These are phyloP conservation scores for Drosophila auraria DNA, from an alignment of 1,140 invertebrate species.

Conservation along the genomic window DNA sequence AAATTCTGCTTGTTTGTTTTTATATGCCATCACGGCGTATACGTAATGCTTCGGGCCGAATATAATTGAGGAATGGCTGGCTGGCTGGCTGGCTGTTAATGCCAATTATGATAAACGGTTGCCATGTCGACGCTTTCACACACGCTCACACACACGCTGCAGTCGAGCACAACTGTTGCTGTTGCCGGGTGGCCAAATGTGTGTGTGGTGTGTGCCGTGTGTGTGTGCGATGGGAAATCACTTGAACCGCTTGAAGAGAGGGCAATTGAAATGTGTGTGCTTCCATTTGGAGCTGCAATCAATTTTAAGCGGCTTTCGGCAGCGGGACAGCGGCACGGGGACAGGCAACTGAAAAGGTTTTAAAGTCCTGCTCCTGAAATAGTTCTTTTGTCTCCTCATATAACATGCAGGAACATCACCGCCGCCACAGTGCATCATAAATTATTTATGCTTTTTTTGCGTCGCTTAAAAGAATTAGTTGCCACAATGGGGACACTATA, in stretches of 20 bases:
- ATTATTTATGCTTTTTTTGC: constrained; percentile 8
- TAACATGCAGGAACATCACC: background rate
- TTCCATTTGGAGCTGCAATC: constrained; percentile 55
- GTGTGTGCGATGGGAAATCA: constrained; percentile 45
- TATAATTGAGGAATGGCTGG: constrained; percentile 45
- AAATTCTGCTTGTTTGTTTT: constrained; percentile 15
- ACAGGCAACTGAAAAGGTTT: constrained; percentile 11
- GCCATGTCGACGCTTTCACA: constrained; percentile 38
- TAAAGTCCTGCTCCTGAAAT: constrained; percentile 1
- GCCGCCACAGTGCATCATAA: background rate
- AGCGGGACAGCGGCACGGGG: background rate
- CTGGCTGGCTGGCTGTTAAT: constrained; percentile 57
- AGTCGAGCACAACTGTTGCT: constrained; percentile 69
- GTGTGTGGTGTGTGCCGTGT: constrained; percentile 9
- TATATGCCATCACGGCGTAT: constrained; percentile 24
- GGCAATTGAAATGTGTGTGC: constrained; percentile 37
- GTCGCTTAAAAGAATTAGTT: background rate
- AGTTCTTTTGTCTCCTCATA: background rate
- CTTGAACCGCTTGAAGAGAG: constrained; percentile 47
- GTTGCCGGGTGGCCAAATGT: constrained; percentile 54
- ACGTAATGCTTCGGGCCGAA: constrained; percentile 43
- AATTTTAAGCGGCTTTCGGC: constrained; percentile 60
- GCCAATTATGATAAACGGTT: constrained; percentile 79
- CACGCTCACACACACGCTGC: constrained; percentile 43
- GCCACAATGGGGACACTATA: background rate